A percentile compares a stretch with the other conserved stretches of the same genome.
Conservation (phyloP, 2,113 vertebrate species). For the Microtus ochrogaster region DNA sequence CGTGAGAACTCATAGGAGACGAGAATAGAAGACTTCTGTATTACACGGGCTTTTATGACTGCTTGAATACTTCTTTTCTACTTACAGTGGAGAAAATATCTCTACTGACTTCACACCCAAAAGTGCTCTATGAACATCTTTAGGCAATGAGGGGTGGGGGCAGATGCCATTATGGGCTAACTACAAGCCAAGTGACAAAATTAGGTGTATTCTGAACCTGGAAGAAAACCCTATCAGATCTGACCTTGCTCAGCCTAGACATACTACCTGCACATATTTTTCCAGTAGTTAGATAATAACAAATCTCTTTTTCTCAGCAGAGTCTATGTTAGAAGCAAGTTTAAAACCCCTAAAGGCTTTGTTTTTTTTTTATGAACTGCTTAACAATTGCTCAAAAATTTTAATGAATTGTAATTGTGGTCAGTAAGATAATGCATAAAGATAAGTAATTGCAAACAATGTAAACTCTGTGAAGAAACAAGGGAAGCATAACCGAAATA, state of each 20-base stretch:
- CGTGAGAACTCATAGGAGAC: rapidly evolving
- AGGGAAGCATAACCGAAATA: neutral
- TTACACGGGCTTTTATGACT: neutral
- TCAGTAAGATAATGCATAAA: neutral
- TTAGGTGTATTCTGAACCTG: neutral
- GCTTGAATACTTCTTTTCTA: neutral
- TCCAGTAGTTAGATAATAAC: neutral
- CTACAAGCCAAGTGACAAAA: neutral
- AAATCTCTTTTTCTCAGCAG: neutral
- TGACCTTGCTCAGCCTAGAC: neutral
- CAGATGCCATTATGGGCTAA: neutral
- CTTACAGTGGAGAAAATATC: neutral
- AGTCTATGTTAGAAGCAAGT: neutral
- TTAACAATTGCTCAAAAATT: neutral
- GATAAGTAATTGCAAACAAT: neutral
- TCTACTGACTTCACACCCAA: neutral
- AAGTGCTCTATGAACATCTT: neutral
- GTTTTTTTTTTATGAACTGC: neutral
- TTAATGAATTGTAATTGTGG: neutral
- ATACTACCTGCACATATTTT: neutral
- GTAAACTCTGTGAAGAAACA: too few relatives aligned
- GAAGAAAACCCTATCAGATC: neutral
- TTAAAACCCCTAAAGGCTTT: neutral
- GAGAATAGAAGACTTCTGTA: neutral
- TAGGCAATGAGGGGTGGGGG: neutral